These are phyloP conservation scores for Parnassius smintheus DNA, from an alignment of 2,888 invertebrate species.

Conservation along the genomic window DNA sequence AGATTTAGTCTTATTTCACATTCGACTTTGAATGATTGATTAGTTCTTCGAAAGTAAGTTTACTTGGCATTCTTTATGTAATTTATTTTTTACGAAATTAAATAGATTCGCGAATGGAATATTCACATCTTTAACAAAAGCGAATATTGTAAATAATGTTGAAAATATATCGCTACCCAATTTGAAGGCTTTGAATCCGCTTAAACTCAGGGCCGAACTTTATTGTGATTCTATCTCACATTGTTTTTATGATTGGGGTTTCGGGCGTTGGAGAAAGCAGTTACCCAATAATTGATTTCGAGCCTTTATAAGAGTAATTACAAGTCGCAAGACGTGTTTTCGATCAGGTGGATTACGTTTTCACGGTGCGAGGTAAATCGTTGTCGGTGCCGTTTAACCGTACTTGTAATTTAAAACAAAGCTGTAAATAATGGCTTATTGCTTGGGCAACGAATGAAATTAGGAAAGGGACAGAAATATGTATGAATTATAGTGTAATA, in stretches of 20 bases:
- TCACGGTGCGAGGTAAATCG: conserved; percentile 6
- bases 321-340: conserved; percentile 13
- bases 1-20: too few species aligned
- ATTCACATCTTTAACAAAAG: too few species aligned
- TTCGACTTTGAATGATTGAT: too few species aligned
- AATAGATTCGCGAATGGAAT: too few species aligned
- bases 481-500: too few species aligned
- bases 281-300: conserved; percentile 29
- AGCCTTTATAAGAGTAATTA: conserved; percentile 25
- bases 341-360: conserved; percentile 23
- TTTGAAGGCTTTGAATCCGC: background rate
- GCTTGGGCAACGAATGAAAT: too few species aligned
- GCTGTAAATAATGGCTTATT: too few species aligned
- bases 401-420: background rate
- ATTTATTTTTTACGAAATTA: too few species aligned
- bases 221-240: conserved; percentile 31
- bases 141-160: too few species aligned
- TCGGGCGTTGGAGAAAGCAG: conserved; percentile 29
- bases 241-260: conserved; percentile 35
- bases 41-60: too few species aligned
- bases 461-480: too few species aligned
- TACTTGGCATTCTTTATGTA: too few species aligned
- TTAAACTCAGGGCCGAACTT: conserved; percentile 6
- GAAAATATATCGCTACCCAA: background rate
- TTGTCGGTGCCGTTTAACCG: background rate